phyloP scores from a whole-genome alignment of 2,888 invertebrate species.

The Lampropteryx suffumata region DNA sequence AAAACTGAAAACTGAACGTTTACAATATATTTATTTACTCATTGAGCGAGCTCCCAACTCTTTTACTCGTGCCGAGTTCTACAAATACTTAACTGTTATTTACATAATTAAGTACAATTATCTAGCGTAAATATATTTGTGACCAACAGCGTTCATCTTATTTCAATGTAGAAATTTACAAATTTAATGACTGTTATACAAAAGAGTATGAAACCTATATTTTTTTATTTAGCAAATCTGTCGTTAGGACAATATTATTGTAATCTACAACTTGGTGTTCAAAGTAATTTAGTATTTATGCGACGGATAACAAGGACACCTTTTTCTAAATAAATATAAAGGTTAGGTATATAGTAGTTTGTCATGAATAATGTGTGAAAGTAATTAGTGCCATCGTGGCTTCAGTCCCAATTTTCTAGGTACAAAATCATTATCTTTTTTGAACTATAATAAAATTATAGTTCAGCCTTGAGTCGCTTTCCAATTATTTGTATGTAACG shows the following conservation, averaged over 20 bases:
- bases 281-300: conserved; percentile 53
- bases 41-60: not conserved
- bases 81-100: conserved; percentile 10
- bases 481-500: not conserved
- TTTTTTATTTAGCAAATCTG: conserved; percentile 80
- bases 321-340: conserved; percentile 29
- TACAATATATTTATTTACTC: too few species aligned
- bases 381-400: conserved; percentile 19
- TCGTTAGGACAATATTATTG: conserved; percentile 63
- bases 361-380: conserved; percentile 37
- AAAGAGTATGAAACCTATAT: conserved; percentile 66
- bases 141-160: conserved; percentile 72
- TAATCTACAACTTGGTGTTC: conserved; percentile 69
- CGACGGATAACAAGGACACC: conserved; percentile 22
- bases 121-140: conserved; percentile 50
- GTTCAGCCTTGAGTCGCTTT: conserved; percentile 28
- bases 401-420: not conserved
- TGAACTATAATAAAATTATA: conserved; percentile 43
- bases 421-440: conserved; percentile 18
- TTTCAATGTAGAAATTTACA: conserved; percentile 65
- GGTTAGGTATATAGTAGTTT: conserved; percentile 38
- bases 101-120: conserved; percentile 35
- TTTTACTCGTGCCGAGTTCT: conserved; percentile 5
- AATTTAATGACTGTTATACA: conserved; percentile 73
- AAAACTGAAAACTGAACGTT: too few species aligned